Evolutionary conservation across 2,113 vertebrate genomes (phyloP), one percentile per base, ranked within the genome.

Genomic region (Rana temporaria): DNA sequence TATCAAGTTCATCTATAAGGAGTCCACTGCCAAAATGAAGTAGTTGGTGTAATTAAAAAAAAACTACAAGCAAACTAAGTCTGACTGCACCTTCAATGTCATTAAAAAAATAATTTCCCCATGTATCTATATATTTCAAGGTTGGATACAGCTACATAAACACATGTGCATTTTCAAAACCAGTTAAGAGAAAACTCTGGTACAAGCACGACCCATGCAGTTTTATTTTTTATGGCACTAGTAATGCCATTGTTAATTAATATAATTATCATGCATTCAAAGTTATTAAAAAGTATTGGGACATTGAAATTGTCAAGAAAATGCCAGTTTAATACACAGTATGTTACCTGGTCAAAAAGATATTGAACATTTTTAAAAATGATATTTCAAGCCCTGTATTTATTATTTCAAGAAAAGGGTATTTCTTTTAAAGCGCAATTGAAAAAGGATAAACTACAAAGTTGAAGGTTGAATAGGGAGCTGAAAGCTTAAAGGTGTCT

Each of bases 61-160:
- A 65, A 42, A 24, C 16, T 18, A 69, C 52, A 20, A 55, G 2
- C 16, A 20, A 34, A 42, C 15, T 62, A 70, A 70, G 67, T 80
- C 48, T 80, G 66, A 80, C 78, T 80, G 67, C 78, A 80, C 78
- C 66, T 80, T 68, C 42, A 32, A 38, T 70, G 30, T 74, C 56
- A 16, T 73, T 20, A 71, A 83, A 85, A 87, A 32, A 71, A 85
- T 79, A 84, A 84, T 82, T 56, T 38, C 20, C 9, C n/a, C 8
- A 65, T 89, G 86, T 86, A 42, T 60, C 26, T 59, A 88, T 88
- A 4, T 86, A n/a, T 85, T 11, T 9, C n/a, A 85, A 79, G 79
- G 20, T 85, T 86, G 80, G 72, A 87, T 20, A 87, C 69, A 62
- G 78, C 34, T 68, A 74, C 63, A 65, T 56, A 76, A 76, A 83